Base-by-base conservation (phyloP, 2,888 invertebrate species). In the Drosophila histrio region DNA sequence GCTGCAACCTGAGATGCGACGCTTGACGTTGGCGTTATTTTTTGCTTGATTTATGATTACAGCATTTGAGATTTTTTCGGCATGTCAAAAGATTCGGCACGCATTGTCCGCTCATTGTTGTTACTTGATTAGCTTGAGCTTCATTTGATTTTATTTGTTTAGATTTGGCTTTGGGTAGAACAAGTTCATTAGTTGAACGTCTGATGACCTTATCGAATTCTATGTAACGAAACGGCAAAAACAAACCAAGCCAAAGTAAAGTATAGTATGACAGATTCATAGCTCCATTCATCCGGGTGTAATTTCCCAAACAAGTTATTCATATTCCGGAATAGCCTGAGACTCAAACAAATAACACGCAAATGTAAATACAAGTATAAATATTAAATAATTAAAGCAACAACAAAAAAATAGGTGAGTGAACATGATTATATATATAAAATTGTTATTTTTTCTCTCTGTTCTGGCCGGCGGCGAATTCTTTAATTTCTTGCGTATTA, bases 291-390 rank as follows among this genome's bases (percentile, higher is more conserved):
- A 84, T 84, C 84, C 84, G 84, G 84, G 88, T 84, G 88, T 84
- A 83, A 83, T 88, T 84, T 81, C 87, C 84, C 88, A 86, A 73
- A 78, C 81, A 70, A 87, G 76, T 60, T 61, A 87, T 83, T 86
- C 63, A 67, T 72, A 86, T 69, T 81, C 58, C 52, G 70, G 41
- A 61, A 50, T 26, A 50, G 63, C 47, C 47, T 39, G 70, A 34
- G 34, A 28, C 44, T 49, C 47, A 9, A 50, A 32, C 63, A 68
- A 50, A 32, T 59, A 68, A 62, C 79, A 82, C 87, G 87, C 87
- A 82, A 82, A 81, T 85, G 68, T 80, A 87, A 79, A 77, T 79
- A 71, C 63, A 41, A 60, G 60, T 60, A 60, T 60, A 22, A 53
- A 43, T 60, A 60, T 60, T 77, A 61, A 73, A 76, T 85, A 87